Conservation (phyloP, 2,888 invertebrate genomes). For the Agrotis puta region DNA sequence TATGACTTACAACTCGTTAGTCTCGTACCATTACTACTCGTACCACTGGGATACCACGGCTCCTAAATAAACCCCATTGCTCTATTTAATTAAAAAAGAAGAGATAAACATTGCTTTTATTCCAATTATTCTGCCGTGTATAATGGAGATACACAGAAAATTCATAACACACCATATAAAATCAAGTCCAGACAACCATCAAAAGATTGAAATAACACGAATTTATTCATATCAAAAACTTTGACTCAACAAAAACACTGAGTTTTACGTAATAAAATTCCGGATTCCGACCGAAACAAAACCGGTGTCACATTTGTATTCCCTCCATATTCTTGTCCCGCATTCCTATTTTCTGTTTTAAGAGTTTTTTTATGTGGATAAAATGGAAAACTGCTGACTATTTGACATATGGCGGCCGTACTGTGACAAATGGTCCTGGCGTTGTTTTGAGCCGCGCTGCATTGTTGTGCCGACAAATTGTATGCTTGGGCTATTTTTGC, state of each 20-base stretch:
- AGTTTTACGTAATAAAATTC: slow-evolving; percentile 25
- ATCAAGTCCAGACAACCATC: not conserved
- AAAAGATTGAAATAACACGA: slow-evolving; percentile 3
- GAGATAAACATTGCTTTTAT: too few relatives aligned
- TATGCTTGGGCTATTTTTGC: slow-evolving; percentile 37
- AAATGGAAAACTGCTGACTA: slow-evolving; percentile 61
- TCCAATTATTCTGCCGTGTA: not conserved
- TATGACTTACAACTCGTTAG: too few relatives aligned
- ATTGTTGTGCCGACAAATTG: slow-evolving; percentile 44
- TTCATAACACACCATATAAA: slow-evolving; percentile 1
- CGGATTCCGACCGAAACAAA: slow-evolving; percentile 1
- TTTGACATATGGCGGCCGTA: slow-evolving; percentile 55
- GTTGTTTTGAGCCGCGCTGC: slow-evolving; percentile 51
- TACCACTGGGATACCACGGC: too few relatives aligned
- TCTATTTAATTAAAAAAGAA: too few relatives aligned
- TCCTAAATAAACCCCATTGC: too few relatives aligned
- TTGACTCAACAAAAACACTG: slow-evolving; percentile 7
- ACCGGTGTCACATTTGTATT: slow-evolving; percentile 35
- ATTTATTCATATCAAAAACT: slow-evolving; percentile 30
- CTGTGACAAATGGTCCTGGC: slow-evolving; percentile 49
- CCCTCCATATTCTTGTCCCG: slow-evolving; percentile 48
- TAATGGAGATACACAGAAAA: not conserved
- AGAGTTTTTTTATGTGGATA: slow-evolving; percentile 60
- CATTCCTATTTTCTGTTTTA: slow-evolving; percentile 48
- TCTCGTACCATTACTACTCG: too few relatives aligned